phyloP scores from a whole-genome alignment of 2,797 vertebrate genomes.

The Myotis myotis region DNA sequence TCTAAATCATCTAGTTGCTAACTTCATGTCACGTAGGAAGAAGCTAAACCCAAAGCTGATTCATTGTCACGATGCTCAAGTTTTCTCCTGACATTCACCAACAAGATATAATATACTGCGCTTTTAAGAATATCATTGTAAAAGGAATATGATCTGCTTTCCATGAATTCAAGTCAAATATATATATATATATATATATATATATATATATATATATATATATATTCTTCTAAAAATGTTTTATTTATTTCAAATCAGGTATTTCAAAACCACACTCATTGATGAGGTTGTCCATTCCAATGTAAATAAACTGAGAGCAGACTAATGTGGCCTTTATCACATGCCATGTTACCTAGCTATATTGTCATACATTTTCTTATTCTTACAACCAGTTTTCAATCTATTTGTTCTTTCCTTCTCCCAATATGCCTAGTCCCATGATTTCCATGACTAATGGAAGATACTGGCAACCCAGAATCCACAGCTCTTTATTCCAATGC shows the following conservation, averaged over 20 bases:
- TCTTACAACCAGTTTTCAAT: neutral
- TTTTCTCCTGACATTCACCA: slow-evolving; percentile 1
- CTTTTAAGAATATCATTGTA: slow-evolving; percentile 35
- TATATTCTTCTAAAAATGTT: neutral
- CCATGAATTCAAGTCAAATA: neutral
- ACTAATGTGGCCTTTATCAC: neutral
- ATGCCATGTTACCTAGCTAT: neutral
- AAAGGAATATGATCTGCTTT: neutral
- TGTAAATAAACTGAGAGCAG: neutral
- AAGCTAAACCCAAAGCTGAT: neutral
- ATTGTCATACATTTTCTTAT: neutral
- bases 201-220: no score
- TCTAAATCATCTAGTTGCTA: neutral
- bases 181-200: neutral
- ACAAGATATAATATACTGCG: neutral
- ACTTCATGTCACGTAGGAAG: neutral
- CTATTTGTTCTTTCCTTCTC: slow-evolving; percentile 2
- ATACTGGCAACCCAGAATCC: neutral
- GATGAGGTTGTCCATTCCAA: neutral
- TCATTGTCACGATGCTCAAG: neutral
- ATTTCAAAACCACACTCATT: slow-evolving; percentile 39
- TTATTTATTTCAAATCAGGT: slow-evolving; percentile 56
- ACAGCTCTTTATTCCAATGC: neutral
- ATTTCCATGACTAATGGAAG: neutral
- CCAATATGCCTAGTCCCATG: neutral